Conservation (phyloP, 2,888 invertebrate genomes). For the Eilema sororculum region DNA sequence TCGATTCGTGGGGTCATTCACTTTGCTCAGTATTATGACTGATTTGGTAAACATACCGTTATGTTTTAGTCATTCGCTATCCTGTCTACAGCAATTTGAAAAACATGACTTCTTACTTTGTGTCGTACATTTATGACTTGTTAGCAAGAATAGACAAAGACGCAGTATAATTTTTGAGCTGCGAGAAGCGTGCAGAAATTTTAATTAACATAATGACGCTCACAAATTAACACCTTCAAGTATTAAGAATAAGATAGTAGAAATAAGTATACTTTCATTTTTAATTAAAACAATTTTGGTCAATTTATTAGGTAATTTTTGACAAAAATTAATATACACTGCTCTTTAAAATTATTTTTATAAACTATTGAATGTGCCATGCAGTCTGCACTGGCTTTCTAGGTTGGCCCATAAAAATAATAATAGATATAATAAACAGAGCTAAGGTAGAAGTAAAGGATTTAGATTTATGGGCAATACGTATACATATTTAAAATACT, state of each 20-base stretch:
- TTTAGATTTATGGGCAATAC: background rate
- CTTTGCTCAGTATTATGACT: slow-evolving; percentile 70
- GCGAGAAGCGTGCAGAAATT: background rate
- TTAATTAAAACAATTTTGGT: background rate
- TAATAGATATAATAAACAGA: background rate
- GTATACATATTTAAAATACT: background rate
- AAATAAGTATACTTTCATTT: slow-evolving; percentile 6
- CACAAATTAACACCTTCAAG: background rate
- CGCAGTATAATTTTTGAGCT: background rate
- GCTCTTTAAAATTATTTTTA: no score
- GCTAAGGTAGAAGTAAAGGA: background rate
- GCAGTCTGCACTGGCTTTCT: background rate
- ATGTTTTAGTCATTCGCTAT: slow-evolving; percentile 62
- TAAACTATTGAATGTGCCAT: background rate
- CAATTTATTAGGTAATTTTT: no score
- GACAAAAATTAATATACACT: background rate
- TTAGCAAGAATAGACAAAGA: background rate
- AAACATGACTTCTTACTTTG: background rate
- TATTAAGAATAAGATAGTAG: slow-evolving; percentile 6
- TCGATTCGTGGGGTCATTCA: slow-evolving; percentile 75
- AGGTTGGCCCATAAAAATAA: background rate
- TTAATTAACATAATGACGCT: slow-evolving; percentile 2
- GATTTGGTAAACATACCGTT: slow-evolving; percentile 81
- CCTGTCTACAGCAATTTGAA: slow-evolving; percentile 19
- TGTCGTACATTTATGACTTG: background rate